Percentiles rank a stretch among this genome's conserved stretches.
phyloP scores from a whole-genome alignment of 2,888 invertebrate species.

The Lithosia quadra region DNA sequence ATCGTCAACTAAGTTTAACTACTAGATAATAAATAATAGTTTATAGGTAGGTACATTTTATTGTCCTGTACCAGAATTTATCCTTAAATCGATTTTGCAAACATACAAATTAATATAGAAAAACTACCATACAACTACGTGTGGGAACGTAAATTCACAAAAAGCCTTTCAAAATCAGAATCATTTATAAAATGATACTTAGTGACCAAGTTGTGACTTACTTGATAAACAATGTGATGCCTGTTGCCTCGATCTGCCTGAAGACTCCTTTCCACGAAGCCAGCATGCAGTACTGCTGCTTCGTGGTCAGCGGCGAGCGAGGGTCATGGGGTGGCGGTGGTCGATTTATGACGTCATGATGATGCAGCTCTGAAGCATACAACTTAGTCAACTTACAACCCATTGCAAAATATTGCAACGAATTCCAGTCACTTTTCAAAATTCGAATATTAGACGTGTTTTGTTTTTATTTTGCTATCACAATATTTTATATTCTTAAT shows the following conservation, averaged over 20 bases:
- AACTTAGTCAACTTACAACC: conserved; percentile 92
- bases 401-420: conserved; percentile 75
- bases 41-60: no score
- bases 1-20: no score
- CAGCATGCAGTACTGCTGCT: conserved; percentile 95
- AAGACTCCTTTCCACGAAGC: conserved; percentile 97
- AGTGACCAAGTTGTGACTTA: conserved; percentile 82
- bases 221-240: conserved; percentile 95
- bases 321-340: conserved; percentile 91
- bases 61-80: no score
- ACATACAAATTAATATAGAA: no score
- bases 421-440: neutral
- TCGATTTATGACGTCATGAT: conserved; percentile 81
- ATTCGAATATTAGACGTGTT: conserved; percentile 9
- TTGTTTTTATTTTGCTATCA: neutral
- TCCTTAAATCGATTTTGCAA: no score
- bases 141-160: no score
- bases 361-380: conserved; percentile 83
- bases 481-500: conserved; percentile 3
- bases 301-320: conserved; percentile 92
- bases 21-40: no score
- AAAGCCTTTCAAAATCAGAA: neutral
- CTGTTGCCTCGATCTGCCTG: conserved; percentile 94
- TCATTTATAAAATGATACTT: neutral
- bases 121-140: no score